These are phyloP conservation scores for Achlya flavicornis DNA, from an alignment of 2,888 invertebrate species.

Conservation along the genomic window DNA sequence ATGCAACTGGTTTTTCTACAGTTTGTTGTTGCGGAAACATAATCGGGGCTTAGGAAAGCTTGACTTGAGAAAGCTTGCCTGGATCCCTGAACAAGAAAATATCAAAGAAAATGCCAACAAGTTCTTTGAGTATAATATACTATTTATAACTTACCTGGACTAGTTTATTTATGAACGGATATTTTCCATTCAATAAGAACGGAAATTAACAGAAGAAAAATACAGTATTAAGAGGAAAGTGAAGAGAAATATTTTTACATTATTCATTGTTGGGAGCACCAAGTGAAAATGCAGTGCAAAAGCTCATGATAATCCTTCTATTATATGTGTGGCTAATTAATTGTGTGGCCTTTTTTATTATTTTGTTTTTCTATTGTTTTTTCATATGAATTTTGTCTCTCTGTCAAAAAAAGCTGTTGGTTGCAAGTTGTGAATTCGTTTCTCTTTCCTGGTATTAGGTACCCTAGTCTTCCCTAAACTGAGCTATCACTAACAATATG, in stretches of 20 bases:
- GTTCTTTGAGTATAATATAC: neutral
- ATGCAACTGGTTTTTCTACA: constrained; percentile 3
- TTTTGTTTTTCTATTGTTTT: too few relatives aligned
- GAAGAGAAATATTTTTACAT: neutral
- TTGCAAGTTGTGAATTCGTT: too few relatives aligned
- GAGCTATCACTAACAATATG: too few relatives aligned
- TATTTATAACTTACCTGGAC: neutral
- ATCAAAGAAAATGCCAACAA: neutral
- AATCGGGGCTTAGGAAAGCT: constrained; percentile 10
- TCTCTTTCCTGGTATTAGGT: too few relatives aligned
- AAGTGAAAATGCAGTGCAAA: too few relatives aligned
- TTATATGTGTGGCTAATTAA: too few relatives aligned
- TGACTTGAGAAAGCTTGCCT: neutral
- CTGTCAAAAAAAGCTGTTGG: too few relatives aligned
- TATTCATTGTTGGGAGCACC: neutral
- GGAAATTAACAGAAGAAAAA: neutral
- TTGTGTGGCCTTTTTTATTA: too few relatives aligned
- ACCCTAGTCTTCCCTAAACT: too few relatives aligned
- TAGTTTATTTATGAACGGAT: neutral
- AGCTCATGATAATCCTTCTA: too few relatives aligned
- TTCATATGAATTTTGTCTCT: too few relatives aligned
- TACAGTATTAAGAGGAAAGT: neutral
- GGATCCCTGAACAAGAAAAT: neutral
- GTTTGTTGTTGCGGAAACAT: constrained; percentile 2
- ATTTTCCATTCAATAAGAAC: neutral